Evolutionary conservation across 2,797 vertebrate genomes (phyloP).

Genomic region (Pipistrellus pipistrellus): DNA sequence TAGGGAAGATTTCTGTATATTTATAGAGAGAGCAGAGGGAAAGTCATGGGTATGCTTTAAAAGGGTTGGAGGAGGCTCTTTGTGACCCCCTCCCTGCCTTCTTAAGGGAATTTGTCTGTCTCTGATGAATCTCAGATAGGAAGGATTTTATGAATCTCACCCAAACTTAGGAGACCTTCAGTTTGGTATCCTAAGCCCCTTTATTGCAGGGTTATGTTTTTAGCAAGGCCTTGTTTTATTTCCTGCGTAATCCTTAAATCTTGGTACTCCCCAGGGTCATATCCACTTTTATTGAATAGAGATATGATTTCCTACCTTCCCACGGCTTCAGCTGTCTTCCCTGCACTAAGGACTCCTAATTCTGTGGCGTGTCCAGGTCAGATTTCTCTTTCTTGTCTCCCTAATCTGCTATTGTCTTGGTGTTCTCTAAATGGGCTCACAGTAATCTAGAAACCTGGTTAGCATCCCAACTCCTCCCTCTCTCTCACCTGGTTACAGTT

Average conservation of each 20-base stretch:
- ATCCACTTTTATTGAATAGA: background rate
- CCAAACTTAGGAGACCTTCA: background rate
- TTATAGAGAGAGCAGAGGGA: background rate
- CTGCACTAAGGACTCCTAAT: background rate
- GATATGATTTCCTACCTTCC: background rate
- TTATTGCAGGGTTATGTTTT: conserved; percentile 25
- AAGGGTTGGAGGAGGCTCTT: background rate
- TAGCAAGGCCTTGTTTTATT: conserved; percentile 29
- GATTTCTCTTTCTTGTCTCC: background rate
- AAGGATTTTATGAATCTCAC: background rate
- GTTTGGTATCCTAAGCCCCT: conserved; percentile 9
- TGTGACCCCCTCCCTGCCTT: background rate
- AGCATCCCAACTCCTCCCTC: background rate
- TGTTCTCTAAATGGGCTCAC: background rate
- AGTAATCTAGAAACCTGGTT: background rate
- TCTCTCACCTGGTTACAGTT: background rate
- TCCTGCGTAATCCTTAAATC: conserved; percentile 24
- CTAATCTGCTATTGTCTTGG: background rate
- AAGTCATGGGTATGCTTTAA: background rate
- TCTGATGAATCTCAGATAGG: background rate
- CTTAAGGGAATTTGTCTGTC: background rate
- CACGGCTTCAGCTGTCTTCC: background rate
- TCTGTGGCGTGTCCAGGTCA: background rate
- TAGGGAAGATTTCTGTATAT: background rate
- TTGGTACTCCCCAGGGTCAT: background rate